Evolutionary conservation across 2,797 vertebrate species (phyloP), one percentile per base, ranked within the genome.

Genomic region (Erethizon dorsatum): DNA sequence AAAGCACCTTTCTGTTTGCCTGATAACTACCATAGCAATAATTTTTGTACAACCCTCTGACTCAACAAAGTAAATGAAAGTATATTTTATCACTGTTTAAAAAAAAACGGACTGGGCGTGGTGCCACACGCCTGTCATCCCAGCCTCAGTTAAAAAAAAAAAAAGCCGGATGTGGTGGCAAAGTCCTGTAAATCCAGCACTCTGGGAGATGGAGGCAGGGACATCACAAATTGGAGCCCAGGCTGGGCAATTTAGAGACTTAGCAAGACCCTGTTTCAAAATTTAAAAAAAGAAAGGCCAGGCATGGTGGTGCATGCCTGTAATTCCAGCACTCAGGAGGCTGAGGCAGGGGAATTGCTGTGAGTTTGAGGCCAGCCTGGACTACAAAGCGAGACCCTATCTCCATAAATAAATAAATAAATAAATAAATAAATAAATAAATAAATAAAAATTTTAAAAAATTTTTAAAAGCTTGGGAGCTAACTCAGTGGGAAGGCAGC

Each of bases 21-120:
- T 96, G 88, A 98, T 97, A 97, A 92, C 94, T 97, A 47, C 89
- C 97, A 98, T 97, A 96, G 96, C 96, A 98, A 97, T 98, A 98
- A 98, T 93, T 97, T 59, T 87, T 6, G 93, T 95, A 83, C 11
- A 79, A 87, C 96, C 71, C 67, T 97, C 73, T 97, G 93, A 71
- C 47, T 88, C 95, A 98, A 95, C 89, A 92, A 96, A 63, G 52
- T 96, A 89, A 97, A 93, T 95, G 95, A 97, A 97, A 96, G 59
- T 97, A 84, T 97, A 93, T 98, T 17, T 94, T 97, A 97, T 88
- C 57, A 90, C 94, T 97, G 56, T 96, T 98, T 28, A 31, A 52
- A 78, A 50, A 78, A 50, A 77, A 75, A 67, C 1, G 5, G 14
- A 24, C 63, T 33, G n/a, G 67, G 15, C 37, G 67, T 20, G 28